Conservation (phyloP, 2,113 vertebrate species). For the Craseonycteris thonglongyai region DNA sequence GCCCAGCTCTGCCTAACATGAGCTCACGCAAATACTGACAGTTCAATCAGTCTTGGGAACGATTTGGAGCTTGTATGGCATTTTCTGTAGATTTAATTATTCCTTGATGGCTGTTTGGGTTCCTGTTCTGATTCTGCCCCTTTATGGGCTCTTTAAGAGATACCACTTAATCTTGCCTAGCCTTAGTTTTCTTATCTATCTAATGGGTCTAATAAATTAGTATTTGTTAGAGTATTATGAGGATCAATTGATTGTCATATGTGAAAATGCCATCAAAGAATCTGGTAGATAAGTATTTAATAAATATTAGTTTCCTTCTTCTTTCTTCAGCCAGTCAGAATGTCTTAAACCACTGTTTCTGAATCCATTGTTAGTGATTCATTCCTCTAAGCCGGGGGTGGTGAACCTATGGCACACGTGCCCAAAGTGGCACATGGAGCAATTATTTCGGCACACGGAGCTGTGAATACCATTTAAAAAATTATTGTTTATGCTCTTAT, state of each 20-base stretch:
- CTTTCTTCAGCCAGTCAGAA: background rate
- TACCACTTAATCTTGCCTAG: background rate
- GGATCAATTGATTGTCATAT: background rate
- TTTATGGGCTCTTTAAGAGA: background rate
- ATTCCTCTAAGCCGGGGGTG: background rate
- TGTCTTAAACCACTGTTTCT: background rate
- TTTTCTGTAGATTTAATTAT: slow-evolving; percentile 3
- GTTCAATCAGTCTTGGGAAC: background rate
- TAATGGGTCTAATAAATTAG: background rate
- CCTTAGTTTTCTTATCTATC: background rate
- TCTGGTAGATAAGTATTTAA: background rate
- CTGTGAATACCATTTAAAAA: too few relatives aligned
- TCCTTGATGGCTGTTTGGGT: background rate
- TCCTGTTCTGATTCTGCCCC: background rate
- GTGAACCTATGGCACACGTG: too few relatives aligned
- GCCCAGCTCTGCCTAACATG: background rate
- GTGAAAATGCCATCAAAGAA: background rate
- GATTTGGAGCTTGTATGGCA: background rate
- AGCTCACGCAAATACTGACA: background rate
- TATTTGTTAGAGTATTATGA: background rate
- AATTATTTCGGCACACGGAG: too few relatives aligned
- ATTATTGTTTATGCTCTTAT: too few relatives aligned
- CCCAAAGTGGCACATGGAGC: too few relatives aligned
- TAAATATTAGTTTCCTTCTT: background rate
- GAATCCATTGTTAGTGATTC: background rate